Evolutionary conservation across 2,888 invertebrate species (phyloP).

Genomic region (Ophion costatus): DNA sequence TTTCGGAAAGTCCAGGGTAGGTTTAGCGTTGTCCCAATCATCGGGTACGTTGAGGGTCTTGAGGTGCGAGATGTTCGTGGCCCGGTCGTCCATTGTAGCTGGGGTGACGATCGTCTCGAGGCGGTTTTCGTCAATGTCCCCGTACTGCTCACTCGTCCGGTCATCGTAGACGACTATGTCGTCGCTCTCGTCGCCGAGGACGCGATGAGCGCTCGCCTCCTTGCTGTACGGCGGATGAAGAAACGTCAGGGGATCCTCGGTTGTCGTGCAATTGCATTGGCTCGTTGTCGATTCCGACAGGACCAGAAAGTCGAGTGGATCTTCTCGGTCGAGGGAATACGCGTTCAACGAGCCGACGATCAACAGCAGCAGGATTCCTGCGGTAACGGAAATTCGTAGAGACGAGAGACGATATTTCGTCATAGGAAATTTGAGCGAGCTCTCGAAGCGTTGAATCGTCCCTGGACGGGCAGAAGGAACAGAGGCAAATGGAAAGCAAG

Average conservation of each 20-base stretch:
- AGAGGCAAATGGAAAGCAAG: background rate
- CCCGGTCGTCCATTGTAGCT: slow-evolving; percentile 30
- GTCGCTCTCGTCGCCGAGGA: slow-evolving; percentile 29
- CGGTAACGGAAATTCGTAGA: slow-evolving; percentile 55
- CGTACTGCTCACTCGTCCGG: slow-evolving; percentile 32
- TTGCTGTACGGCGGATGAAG: slow-evolving; percentile 68
- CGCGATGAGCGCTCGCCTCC: slow-evolving; percentile 47
- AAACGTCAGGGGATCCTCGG: slow-evolving; percentile 72
- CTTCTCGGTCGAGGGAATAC: slow-evolving; percentile 56
- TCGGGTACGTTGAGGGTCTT: slow-evolving; percentile 72
- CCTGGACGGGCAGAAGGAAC: background rate
- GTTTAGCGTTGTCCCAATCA: slow-evolving; percentile 74
- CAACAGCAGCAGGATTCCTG: slow-evolving; percentile 65
- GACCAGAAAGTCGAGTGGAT: slow-evolving; percentile 64
- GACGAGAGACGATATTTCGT: slow-evolving; percentile 8
- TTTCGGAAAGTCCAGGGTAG: slow-evolving; percentile 78
- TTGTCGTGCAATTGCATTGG: slow-evolving; percentile 74
- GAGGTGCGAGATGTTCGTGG: slow-evolving; percentile 75
- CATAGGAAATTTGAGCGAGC: slow-evolving; percentile 32
- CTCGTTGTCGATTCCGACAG: slow-evolving; percentile 67
- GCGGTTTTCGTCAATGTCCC: slow-evolving; percentile 2
- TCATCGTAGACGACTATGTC: slow-evolving; percentile 56
- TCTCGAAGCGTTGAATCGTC: slow-evolving; percentile 4
- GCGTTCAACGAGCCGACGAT: slow-evolving; percentile 59
- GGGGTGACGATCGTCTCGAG: background rate